Percentiles rank a stretch among this genome's conserved stretches.
Evolutionary conservation across 2,797 vertebrate species (phyloP).

Genomic region (Phataginus tricuspis): DNA sequence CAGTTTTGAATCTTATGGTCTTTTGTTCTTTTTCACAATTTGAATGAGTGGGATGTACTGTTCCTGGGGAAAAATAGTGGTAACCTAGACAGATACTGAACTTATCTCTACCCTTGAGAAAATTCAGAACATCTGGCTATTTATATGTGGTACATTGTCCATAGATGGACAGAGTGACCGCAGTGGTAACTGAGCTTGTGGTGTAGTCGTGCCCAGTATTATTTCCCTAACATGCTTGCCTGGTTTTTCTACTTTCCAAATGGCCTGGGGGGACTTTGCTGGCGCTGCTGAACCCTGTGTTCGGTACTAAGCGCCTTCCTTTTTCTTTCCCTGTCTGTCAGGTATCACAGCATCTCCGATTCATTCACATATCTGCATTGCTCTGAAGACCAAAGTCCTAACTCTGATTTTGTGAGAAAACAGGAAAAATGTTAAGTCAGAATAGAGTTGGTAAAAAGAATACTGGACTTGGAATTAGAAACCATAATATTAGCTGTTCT

Average conservation of each 20-base stretch:
- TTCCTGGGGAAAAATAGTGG: slow-evolving; percentile 1
- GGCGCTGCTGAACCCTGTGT: neutral
- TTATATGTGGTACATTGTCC: neutral
- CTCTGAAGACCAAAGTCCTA: slow-evolving; percentile 5
- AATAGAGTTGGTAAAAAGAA: neutral
- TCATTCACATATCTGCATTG: neutral
- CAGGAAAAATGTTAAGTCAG: neutral
- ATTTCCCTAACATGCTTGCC: neutral
- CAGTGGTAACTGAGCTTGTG: neutral
- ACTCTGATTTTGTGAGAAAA: neutral
- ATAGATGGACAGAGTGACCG: neutral
- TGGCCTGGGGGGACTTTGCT: neutral
- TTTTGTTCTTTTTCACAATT: neutral
- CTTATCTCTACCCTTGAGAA: neutral
- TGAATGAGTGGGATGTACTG: neutral
- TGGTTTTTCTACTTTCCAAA: neutral
- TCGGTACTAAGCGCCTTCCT: neutral
- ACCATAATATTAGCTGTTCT: neutral
- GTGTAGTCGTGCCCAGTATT: neutral
- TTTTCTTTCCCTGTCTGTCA: neutral
- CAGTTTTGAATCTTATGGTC: neutral
- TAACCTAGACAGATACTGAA: slow-evolving; percentile 2
- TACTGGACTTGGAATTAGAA: neutral
- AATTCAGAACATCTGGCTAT: neutral
- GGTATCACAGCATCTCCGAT: neutral